Evolutionary conservation across 1,140 invertebrate species (phyloP).

Genomic region (Philotrypesis tridentata): DNA sequence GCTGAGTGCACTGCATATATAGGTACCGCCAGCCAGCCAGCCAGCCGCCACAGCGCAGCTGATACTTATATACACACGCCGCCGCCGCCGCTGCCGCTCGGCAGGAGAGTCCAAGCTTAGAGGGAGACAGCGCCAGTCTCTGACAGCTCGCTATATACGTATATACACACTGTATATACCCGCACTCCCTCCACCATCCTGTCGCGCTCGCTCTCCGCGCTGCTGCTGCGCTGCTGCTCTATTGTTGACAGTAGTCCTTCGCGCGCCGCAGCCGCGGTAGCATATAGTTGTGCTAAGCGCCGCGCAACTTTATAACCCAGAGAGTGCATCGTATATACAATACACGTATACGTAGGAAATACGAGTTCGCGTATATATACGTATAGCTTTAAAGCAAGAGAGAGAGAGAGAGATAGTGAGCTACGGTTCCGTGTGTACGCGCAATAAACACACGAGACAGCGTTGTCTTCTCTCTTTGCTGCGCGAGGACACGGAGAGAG

Average conservation of each 20-base stretch:
- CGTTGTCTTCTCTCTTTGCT: background rate
- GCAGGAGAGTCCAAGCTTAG: background rate
- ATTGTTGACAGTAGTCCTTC: slow-evolving; percentile 8
- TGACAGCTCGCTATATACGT: background rate
- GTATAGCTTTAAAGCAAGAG: no score
- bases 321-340: background rate
- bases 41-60: background rate
- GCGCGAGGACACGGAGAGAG: no score
- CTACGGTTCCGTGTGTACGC: background rate
- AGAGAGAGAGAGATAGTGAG: no score
- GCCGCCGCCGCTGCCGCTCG: background rate
- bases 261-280: background rate
- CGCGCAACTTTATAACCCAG: background rate
- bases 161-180: no score
- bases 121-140: background rate
- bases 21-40: background rate
- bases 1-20: no score
- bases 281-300: background rate
- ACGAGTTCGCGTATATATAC: no score
- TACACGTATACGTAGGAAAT: background rate
- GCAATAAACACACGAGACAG: background rate
- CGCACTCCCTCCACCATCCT: background rate
- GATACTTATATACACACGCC: background rate
- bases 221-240: background rate
- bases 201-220: background rate